Conservation (phyloP, 2,797 vertebrate species). For the Manis crassicaudata region DNA sequence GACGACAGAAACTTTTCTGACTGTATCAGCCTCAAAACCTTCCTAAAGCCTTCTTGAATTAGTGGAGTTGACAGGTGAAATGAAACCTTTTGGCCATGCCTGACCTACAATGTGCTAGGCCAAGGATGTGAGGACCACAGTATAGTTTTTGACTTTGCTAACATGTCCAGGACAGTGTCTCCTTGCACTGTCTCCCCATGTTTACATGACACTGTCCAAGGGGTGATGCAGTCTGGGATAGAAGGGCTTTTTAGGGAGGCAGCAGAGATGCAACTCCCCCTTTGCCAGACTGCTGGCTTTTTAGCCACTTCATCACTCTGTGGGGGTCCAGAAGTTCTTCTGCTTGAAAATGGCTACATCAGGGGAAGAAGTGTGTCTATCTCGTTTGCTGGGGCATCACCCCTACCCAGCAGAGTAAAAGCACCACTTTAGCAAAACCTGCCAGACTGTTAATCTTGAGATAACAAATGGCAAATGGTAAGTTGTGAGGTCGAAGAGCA, state of each 20-base stretch:
- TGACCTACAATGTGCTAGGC: neutral
- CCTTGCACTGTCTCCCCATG: neutral
- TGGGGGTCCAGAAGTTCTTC: neutral
- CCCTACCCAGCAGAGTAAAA: neutral
- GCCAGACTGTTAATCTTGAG: slow-evolving; percentile 47
- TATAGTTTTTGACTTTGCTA: neutral
- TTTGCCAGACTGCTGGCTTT: neutral
- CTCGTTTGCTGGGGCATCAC: neutral
- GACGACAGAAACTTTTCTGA: neutral
- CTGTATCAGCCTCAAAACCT: neutral
- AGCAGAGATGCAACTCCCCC: neutral
- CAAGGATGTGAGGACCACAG: neutral
- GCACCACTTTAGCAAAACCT: slow-evolving; percentile 42
- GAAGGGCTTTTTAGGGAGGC: neutral
- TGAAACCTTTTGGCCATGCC: neutral
- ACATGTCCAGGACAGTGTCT: neutral
- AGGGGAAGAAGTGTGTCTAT: neutral
- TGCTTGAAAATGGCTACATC: neutral
- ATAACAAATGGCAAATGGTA: slow-evolving; percentile 51
- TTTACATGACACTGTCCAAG: neutral
- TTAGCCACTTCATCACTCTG: neutral
- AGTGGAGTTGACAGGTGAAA: neutral
- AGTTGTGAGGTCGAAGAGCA: slow-evolving; percentile 19
- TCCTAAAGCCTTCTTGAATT: neutral
- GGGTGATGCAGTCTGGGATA: no score